Conservation (phyloP, 2,797 vertebrate species). For the Poeciliopsis infans region DNA sequence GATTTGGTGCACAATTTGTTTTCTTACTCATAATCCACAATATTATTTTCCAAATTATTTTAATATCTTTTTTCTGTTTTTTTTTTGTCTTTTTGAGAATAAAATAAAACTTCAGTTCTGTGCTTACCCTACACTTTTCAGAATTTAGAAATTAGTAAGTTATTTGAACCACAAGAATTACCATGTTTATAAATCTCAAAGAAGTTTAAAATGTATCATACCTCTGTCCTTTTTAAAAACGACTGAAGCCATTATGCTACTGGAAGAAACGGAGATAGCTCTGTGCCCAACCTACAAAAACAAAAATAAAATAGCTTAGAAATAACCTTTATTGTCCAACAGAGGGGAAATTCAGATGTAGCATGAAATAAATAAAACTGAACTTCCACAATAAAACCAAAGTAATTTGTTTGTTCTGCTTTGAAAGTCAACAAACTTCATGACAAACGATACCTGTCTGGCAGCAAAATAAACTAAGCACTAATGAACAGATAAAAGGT, state of each 20-base stretch:
- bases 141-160: not conserved
- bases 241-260: constrained; percentile 56
- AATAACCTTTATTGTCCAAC: no score
- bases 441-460: constrained; percentile 13
- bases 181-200: not conserved
- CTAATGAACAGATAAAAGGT: constrained; percentile 14
- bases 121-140: not conserved
- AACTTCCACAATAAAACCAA: constrained; percentile 10
- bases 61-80: not conserved
- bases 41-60: not conserved
- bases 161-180: not conserved
- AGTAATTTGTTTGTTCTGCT: not conserved
- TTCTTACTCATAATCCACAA: not conserved
- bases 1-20: not conserved
- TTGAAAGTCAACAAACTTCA: not conserved
- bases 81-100: not conserved
- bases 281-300: constrained; percentile 52
- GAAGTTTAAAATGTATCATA: constrained; percentile 28
- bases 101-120: not conserved
- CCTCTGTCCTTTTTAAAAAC: constrained; percentile 50
- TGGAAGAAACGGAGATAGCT: constrained; percentile 9
- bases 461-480: constrained; percentile 13
- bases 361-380: constrained; percentile 14
- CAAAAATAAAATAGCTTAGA: constrained; percentile 11
- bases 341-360: no score